These are phyloP conservation scores for Stenoptilia bipunctidactyla DNA, from an alignment of 2,888 invertebrate genomes.

Conservation along the genomic window DNA sequence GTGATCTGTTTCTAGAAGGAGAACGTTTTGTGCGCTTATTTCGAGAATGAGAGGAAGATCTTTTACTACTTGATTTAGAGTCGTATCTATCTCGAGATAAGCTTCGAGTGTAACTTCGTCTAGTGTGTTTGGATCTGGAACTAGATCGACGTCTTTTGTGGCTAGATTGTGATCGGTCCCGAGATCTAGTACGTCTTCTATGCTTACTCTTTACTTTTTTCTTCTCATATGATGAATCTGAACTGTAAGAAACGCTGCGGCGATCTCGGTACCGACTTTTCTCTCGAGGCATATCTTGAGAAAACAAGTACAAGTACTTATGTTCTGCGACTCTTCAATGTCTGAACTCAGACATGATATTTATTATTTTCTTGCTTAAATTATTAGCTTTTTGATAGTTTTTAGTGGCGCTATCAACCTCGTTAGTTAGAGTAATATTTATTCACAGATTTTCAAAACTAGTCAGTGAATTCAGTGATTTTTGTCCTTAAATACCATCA, in stretches of 20 bases:
- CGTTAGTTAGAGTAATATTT: no score
- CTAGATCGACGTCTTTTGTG: conserved; percentile 41
- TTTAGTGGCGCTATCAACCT: no score
- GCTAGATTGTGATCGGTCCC: conserved; percentile 45
- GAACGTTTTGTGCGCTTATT: conserved; percentile 39
- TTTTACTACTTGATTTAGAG: background rate
- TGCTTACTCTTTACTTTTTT: conserved; percentile 52
- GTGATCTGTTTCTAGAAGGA: conserved; percentile 22
- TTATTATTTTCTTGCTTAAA: no score
- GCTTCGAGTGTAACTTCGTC: conserved; percentile 52
- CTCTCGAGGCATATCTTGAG: conserved; percentile 54
- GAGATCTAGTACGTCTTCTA: conserved; percentile 46
- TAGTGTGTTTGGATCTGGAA: conserved; percentile 39
- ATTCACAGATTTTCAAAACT: no score
- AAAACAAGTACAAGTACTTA: no score
- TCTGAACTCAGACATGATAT: no score
- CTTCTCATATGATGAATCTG: conserved; percentile 52
- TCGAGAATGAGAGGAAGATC: conserved; percentile 40
- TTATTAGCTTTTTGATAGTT: no score
- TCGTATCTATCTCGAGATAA: conserved; percentile 49
- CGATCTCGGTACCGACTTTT: conserved; percentile 51
- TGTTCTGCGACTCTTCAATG: no score
- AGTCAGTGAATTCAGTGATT: no score
- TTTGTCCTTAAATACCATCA: no score
- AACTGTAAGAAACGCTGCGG: conserved; percentile 51